Percentiles rank a stretch among this genome's conserved stretches.
phyloP scores from a whole-genome alignment of 2,888 invertebrate genomes.

The Unio pictorum region DNA sequence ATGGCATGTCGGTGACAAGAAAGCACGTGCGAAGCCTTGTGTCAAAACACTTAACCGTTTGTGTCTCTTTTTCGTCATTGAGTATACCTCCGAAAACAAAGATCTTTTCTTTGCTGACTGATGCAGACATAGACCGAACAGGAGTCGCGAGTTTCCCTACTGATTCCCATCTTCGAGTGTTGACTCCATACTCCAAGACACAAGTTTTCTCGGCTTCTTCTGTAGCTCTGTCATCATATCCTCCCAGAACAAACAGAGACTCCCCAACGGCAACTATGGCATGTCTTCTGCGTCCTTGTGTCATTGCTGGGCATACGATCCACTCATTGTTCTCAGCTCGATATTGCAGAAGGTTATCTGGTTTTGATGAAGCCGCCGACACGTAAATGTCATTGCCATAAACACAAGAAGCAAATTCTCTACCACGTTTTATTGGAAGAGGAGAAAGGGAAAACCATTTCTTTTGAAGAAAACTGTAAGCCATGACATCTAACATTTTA shows the following conservation, averaged over 20 bases:
- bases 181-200: slow-evolving; percentile 48
- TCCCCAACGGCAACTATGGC: slow-evolving; percentile 55
- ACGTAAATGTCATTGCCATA: slow-evolving; percentile 54
- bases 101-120: slow-evolving; percentile 51
- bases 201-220: slow-evolving; percentile 41
- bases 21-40: slow-evolving; percentile 38
- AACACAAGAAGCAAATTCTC: slow-evolving; percentile 47
- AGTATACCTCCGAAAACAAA: slow-evolving; percentile 49
- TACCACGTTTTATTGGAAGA: slow-evolving; percentile 41
- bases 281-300: slow-evolving; percentile 49
- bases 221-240: slow-evolving; percentile 51
- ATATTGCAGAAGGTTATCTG: slow-evolving; percentile 44
- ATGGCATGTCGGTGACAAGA: slow-evolving; percentile 40
- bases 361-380: slow-evolving; percentile 49
- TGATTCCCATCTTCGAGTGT: slow-evolving; percentile 37
- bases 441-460: slow-evolving; percentile 46
- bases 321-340: slow-evolving; percentile 49
- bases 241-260: slow-evolving; percentile 46
- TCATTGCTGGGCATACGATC: slow-evolving; percentile 43
- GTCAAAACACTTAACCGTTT: slow-evolving; percentile 51
- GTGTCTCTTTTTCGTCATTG: slow-evolving; percentile 46
- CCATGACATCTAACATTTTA: slow-evolving; percentile 48
- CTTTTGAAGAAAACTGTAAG: slow-evolving; percentile 41
- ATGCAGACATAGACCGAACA: slow-evolving; percentile 48
- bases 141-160: slow-evolving; percentile 35